phyloP scores from a whole-genome alignment of 2,888 invertebrate species.

The Tortrix viridana region DNA sequence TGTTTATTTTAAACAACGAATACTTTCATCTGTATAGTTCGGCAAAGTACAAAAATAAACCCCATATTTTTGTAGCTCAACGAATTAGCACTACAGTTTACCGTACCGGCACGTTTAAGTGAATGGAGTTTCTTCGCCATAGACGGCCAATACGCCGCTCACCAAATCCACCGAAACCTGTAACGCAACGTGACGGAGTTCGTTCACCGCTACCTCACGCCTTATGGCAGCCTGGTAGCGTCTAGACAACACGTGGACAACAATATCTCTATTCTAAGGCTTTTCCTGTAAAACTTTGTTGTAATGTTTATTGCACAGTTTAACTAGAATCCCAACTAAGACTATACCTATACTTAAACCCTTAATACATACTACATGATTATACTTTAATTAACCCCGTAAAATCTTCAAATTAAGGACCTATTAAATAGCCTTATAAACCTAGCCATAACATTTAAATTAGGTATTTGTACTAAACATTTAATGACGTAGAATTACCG shows the following conservation, averaged over 20 bases:
- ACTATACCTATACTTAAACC: no score
- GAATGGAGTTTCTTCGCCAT: constrained; percentile 70
- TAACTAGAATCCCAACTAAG: no score
- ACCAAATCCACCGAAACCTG: constrained; percentile 77
- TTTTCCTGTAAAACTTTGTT: neutral
- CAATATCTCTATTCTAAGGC: constrained; percentile 4
- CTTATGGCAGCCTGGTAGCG: constrained; percentile 13
- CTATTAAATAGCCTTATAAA: no score
- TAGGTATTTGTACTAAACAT: no score
- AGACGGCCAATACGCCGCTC: constrained; percentile 64
- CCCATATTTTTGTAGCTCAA: neutral
- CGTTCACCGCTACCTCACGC: constrained; percentile 67
- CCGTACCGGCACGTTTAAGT: constrained; percentile 46
- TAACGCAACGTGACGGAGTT: constrained; percentile 72
- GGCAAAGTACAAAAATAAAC: neutral
- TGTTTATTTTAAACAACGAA: neutral
- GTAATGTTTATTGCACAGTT: neutral
- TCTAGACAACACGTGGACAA: constrained; percentile 36
- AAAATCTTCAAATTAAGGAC: no score
- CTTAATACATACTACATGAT: no score
- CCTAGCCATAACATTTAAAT: no score
- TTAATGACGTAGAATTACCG: no score
- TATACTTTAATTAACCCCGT: no score
- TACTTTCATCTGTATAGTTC: neutral
- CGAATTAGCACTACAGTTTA: constrained; percentile 13